Percentiles rank a stretch among this genome's conserved stretches.
Evolutionary conservation across 2,797 vertebrate species (phyloP).

Genomic region (Hyperoplus immaculatus): DNA sequence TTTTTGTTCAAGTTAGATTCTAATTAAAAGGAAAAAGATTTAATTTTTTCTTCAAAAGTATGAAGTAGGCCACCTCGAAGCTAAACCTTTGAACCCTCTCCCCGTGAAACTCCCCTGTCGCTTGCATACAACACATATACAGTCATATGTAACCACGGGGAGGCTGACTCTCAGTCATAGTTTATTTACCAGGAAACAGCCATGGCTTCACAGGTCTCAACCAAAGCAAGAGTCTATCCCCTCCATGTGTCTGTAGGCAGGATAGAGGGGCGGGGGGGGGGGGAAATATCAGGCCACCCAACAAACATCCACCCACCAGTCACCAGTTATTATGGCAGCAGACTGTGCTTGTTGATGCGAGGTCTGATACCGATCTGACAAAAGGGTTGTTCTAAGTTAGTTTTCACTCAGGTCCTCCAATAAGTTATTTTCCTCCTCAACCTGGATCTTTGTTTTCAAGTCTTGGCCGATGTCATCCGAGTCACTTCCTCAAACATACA

Average conservation of each 20-base stretch:
- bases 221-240: constrained; percentile 42
- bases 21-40: constrained; percentile 7
- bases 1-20: constrained; percentile 17
- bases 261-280: constrained; percentile 7
- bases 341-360: constrained; percentile 39
- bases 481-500: no score
- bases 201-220: constrained; percentile 43
- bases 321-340: constrained; percentile 34
- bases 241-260: constrained; percentile 24
- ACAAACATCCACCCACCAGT: background rate
- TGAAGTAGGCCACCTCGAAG: constrained; percentile 41
- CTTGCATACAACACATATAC: constrained; percentile 24
- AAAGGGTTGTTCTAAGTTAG: constrained; percentile 13
- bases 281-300: constrained; percentile 50
- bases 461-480: background rate
- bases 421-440: background rate
- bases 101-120: constrained; percentile 16
- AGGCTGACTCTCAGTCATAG: constrained; percentile 25
- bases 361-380: constrained; percentile 31
- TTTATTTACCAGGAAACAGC: constrained; percentile 77
- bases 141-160: constrained; percentile 1
- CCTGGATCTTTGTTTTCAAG: background rate
- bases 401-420: constrained; percentile 4
- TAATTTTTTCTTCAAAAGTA: constrained; percentile 7
- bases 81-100: constrained; percentile 56